Evolutionary conservation across 2,888 invertebrate genomes (phyloP).

Genomic region (Nasonovia ribisnigri): DNA sequence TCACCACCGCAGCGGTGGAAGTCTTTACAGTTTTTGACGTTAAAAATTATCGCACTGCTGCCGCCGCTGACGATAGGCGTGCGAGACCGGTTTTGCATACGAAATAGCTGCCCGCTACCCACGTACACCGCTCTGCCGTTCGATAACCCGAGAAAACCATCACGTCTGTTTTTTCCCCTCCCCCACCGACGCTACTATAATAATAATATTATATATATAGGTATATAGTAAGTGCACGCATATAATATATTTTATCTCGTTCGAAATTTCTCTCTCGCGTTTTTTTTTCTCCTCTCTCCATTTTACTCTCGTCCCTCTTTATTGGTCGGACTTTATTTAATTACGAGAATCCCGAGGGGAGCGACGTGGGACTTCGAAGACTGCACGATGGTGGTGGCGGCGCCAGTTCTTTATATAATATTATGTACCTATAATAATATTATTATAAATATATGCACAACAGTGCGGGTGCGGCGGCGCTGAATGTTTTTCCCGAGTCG

Average conservation of each 20-base stretch:
- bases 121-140: not conserved
- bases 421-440: slow-evolving; percentile 14
- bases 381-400: too few species aligned
- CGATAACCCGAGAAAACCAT: slow-evolving; percentile 48
- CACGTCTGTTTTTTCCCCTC: slow-evolving; percentile 50
- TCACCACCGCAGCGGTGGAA: not conserved
- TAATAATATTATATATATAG: not conserved
- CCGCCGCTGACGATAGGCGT: not conserved
- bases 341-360: slow-evolving; percentile 14
- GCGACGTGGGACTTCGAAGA: not conserved
- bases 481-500: not conserved
- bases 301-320: slow-evolving; percentile 7
- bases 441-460: not conserved
- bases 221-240: not conserved
- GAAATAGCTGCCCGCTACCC: not conserved
- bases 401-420: not conserved
- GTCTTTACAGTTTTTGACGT: not conserved
- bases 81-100: slow-evolving; percentile 64
- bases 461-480: not conserved
- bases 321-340: slow-evolving; percentile 53
- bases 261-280: slow-evolving; percentile 26
- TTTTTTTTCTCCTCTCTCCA: not conserved
- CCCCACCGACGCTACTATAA: not conserved
- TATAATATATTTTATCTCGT: slow-evolving; percentile 44
- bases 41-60: slow-evolving; percentile 11